Conservation (phyloP, 1,140 invertebrate species). For the Drosophila biarmipes region DNA sequence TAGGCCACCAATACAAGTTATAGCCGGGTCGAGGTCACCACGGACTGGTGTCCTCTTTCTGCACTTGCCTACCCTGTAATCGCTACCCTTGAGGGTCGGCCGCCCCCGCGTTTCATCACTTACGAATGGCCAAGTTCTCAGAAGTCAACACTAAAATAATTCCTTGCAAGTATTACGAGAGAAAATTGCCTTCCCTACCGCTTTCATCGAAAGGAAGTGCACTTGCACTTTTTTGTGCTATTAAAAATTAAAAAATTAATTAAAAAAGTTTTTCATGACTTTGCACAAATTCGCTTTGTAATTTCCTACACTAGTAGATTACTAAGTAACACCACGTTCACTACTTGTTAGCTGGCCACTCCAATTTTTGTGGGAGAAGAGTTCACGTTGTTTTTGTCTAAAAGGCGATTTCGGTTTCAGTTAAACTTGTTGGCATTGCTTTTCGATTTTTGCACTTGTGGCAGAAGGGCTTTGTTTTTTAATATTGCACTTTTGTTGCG, state of each 20-base stretch:
- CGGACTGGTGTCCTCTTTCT: conserved; percentile 20
- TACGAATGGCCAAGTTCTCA: conserved; percentile 8
- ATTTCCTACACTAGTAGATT: not conserved
- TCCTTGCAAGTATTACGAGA: not conserved
- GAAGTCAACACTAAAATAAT: conserved; percentile 3
- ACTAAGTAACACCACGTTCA: conserved; percentile 3
- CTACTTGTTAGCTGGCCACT: not conserved
- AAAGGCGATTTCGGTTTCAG: conserved; percentile 46
- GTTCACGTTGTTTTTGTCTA: conserved; percentile 7
- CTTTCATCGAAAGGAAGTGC: not conserved
- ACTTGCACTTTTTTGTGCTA: not conserved
- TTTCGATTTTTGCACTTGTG: conserved; percentile 60
- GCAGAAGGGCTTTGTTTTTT: conserved; percentile 40
- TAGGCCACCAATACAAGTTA: conserved; percentile 44
- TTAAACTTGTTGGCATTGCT: conserved; percentile 62
- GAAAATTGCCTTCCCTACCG: not conserved
- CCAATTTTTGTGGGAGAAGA: not conserved
- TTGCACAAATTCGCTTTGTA: too few relatives aligned
- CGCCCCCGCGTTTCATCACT: conserved; percentile 1
- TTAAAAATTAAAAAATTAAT: too few relatives aligned
- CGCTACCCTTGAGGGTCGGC: not conserved
- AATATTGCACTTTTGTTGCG: conserved; percentile 47
- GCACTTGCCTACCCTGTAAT: conserved; percentile 26
- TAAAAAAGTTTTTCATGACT: too few relatives aligned
- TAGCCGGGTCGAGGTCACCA: conserved; percentile 63